phyloP scores from a whole-genome alignment of 2,113 vertebrate genomes.

The Aix galericulata region DNA sequence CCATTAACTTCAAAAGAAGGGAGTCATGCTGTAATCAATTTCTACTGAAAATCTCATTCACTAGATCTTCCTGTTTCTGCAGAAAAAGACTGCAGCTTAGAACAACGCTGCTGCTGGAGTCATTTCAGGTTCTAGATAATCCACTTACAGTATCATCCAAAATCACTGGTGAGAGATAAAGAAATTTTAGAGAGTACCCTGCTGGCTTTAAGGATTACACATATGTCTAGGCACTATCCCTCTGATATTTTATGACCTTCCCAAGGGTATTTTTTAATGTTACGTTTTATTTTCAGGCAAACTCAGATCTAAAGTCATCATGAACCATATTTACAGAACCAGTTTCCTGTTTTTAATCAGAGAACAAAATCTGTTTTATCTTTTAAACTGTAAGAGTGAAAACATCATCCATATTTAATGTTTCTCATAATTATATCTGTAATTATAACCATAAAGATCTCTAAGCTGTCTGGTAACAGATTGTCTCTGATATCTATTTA shows the following conservation, averaged over 20 bases:
- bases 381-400: conserved; percentile 18
- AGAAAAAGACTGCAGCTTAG: background rate
- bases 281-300: background rate
- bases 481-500: background rate
- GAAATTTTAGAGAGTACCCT: background rate
- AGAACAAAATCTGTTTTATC: conserved; percentile 17
- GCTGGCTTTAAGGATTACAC: background rate
- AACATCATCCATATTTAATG: conserved; percentile 28
- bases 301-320: background rate
- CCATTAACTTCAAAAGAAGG: background rate
- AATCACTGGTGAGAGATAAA: background rate
- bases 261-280: background rate
- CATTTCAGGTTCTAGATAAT: background rate
- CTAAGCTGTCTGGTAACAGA: background rate
- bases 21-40: background rate
- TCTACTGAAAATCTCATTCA: background rate
- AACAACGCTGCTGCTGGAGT: background rate
- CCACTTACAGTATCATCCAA: background rate
- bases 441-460: conserved; percentile 29
- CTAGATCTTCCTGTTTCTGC: background rate
- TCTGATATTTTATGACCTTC: background rate
- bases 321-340: background rate
- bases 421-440: conserved; percentile 34
- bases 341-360: background rate
- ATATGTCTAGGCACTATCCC: background rate